Evolutionary conservation across 2,888 invertebrate genomes (phyloP).

Genomic region (Agrotis ipsilon): DNA sequence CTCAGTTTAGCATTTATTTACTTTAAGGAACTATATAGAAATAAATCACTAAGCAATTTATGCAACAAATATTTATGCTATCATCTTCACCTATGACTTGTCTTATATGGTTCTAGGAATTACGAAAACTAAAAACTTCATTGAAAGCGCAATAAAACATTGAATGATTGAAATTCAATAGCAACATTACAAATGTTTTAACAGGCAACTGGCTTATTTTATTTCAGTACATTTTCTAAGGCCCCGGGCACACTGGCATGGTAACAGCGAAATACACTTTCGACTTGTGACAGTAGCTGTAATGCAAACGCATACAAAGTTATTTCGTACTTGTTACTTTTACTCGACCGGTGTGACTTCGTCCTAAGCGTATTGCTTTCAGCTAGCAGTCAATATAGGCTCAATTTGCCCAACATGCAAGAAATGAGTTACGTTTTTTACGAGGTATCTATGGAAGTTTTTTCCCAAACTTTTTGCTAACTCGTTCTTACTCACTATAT

Average conservation of each 20-base stretch:
- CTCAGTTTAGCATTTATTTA: background rate
- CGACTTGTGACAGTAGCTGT: slow-evolving; percentile 7
- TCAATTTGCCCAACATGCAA: slow-evolving; percentile 26
- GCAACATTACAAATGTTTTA: background rate
- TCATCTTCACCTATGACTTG: slow-evolving; percentile 16
- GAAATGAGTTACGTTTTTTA: slow-evolving; percentile 32
- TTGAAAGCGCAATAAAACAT: background rate
- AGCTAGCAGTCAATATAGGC: slow-evolving; percentile 35
- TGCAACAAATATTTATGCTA: background rate
- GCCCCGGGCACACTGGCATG: slow-evolving; percentile 8
- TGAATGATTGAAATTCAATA: slow-evolving; percentile 7
- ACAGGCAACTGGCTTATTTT: background rate
- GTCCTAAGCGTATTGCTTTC: background rate
- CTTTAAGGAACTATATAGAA: background rate
- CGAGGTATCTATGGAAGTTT: slow-evolving; percentile 24
- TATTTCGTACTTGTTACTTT: background rate
- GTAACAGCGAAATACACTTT: slow-evolving; percentile 16
- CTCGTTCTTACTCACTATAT: slow-evolving; percentile 53
- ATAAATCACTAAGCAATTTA: background rate
- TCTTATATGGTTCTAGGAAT: slow-evolving; percentile 7
- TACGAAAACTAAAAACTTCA: slow-evolving; percentile 8
- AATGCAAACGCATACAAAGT: slow-evolving; percentile 29
- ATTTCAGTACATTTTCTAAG: slow-evolving; percentile 6
- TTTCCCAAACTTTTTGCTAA: slow-evolving; percentile 62
- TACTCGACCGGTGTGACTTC: background rate